A percentile compares a stretch with the other conserved stretches of the same genome.
Evolutionary conservation across 1,140 invertebrate species (phyloP).

Genomic region (Ceratina japonica): DNA sequence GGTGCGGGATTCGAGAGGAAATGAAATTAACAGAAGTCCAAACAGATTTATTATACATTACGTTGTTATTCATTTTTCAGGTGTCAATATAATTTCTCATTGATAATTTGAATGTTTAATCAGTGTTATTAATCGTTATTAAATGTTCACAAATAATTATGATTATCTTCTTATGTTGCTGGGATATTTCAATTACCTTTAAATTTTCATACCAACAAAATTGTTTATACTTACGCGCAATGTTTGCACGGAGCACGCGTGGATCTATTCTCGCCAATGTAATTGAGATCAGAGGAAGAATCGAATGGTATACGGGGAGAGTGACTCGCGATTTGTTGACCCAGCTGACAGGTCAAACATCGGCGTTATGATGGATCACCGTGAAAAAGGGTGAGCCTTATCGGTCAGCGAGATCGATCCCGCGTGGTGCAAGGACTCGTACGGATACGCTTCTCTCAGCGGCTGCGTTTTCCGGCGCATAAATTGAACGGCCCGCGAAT

Average conservation of each 20-base stretch:
- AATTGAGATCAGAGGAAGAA: constrained; percentile 3
- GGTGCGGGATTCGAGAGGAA: too few species aligned
- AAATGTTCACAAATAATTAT: too few species aligned
- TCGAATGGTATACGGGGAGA: constrained; percentile 22
- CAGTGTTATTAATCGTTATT: too few species aligned
- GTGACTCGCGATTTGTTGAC: constrained; percentile 51
- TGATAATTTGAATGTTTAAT: not conserved
- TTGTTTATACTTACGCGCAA: too few species aligned
- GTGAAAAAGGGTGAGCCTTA: constrained; percentile 32
- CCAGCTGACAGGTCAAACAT: constrained; percentile 35
- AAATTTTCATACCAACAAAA: too few species aligned
- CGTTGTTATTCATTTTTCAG: too few species aligned
- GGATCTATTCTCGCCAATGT: constrained; percentile 8
- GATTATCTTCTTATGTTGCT: too few species aligned
- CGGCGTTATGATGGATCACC: constrained; percentile 49
- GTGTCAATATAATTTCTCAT: too few species aligned
- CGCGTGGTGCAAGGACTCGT: constrained; percentile 17
- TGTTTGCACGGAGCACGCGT: too few species aligned
- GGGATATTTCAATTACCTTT: too few species aligned
- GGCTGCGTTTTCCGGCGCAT: constrained; percentile 50
- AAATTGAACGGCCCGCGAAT: constrained; percentile 65
- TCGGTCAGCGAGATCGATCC: constrained; percentile 39
- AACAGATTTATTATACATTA: too few species aligned
- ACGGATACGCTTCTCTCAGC: not conserved
- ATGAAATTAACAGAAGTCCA: too few species aligned